Conservation (phyloP, 2,888 invertebrate species). For the Watsonalla binaria region DNA sequence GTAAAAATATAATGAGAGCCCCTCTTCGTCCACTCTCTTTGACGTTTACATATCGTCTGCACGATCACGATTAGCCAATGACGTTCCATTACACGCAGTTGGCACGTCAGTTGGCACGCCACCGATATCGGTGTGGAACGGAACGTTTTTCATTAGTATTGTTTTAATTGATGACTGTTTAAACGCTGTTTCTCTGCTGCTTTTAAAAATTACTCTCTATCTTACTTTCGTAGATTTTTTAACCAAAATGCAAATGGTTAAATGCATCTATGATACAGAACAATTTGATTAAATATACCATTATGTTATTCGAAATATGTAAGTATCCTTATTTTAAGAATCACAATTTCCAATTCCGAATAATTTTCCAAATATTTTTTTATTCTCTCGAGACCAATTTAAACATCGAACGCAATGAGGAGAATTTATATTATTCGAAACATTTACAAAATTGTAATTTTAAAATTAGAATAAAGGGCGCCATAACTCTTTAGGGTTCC, state of each 20-base stretch:
- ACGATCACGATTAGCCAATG: conserved; percentile 52
- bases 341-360: not conserved
- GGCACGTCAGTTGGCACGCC: conserved; percentile 62
- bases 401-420: conserved; percentile 18
- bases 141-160: conserved; percentile 22
- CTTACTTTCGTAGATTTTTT: too few relatives aligned
- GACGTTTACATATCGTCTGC: conserved; percentile 52
- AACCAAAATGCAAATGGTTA: not conserved
- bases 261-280: too few relatives aligned
- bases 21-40: conserved; percentile 33
- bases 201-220: not conserved
- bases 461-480: conserved; percentile 76
- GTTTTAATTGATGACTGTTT: not conserved
- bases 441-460: conserved; percentile 74
- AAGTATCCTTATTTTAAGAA: not conserved
- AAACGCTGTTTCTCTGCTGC: not conserved
- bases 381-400: conserved; percentile 56
- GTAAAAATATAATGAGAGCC: not conserved
- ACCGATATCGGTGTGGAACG: conserved; percentile 37
- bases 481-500: conserved; percentile 75
- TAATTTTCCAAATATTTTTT: conserved; percentile 16
- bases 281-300: too few relatives aligned
- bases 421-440: conserved; percentile 64
- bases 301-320: not conserved
- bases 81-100: conserved; percentile 67